Evolutionary conservation across 2,113 vertebrate genomes (phyloP), one percentile per base, ranked within the genome.

Genomic region (Crypturellus undulatus): DNA sequence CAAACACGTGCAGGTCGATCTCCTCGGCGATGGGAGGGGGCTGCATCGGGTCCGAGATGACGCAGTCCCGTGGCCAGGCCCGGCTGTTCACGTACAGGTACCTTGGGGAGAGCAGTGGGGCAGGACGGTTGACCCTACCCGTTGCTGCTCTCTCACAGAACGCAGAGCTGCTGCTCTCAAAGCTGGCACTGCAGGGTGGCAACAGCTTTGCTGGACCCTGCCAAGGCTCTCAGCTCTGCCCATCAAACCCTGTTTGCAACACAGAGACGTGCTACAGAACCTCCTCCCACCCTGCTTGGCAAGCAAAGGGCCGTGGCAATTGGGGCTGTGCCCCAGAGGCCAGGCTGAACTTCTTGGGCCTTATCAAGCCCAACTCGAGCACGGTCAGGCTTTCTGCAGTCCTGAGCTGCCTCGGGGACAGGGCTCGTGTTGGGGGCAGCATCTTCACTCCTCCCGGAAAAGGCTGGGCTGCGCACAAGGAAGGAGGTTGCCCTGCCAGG

Each of bases 51-150:
- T 99, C 98, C 0, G 99, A 99, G 93, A 99, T 99, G 81, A 99
- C 92, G 0, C 99, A 99, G 63, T 98, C 98, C 1, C 97, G 94
- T 0, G 99, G 99, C 99, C 99, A 99, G 10, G 99, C 98, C 4
- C 99, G 98, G 96, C 99, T 99, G 94, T 99, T 99, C 72, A 99
- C 99, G 0, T 99, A 99, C 58, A 99, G 97, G 94, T 99, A 99
- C 98, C 99, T 99, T 96, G 62, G 56, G 47, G 5, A 65, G 67
- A n/a, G 32, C 34, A 67, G 68, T 18, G 32, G 38, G 59, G 59
- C 42, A 83, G n/a, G 83, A 26, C 24, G 9, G 17, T 76, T 17
- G 65, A 38, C 18, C n/a, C 21, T 32, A 16, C 26, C 13, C 30
- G 6, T 32, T 4, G 1, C 9, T 4, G 0, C 42, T 8, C 0